These are phyloP conservation scores for Cyclargus thomasi DNA, from an alignment of 1,140 invertebrate genomes.

Conservation along the genomic window DNA sequence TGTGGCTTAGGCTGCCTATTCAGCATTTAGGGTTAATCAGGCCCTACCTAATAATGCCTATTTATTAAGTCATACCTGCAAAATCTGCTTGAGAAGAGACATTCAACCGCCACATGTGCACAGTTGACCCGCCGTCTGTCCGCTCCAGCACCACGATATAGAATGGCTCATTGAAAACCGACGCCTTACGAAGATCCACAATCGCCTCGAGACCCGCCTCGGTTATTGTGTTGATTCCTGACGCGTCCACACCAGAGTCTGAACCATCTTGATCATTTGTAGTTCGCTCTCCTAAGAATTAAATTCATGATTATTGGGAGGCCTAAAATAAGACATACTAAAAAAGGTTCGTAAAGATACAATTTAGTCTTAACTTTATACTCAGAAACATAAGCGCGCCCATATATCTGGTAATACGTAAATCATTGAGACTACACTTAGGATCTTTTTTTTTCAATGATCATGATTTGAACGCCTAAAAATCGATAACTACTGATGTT, in stretches of 20 bases:
- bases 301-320: background rate
- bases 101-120: slow-evolving; percentile 96
- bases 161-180: slow-evolving; percentile 95
- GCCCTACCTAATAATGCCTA: too few relatives aligned
- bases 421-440: too few relatives aligned
- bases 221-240: slow-evolving; percentile 71
- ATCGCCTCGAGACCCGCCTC: slow-evolving; percentile 87
- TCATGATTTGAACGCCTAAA: too few relatives aligned
- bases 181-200: slow-evolving; percentile 90
- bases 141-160: slow-evolving; percentile 95
- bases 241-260: slow-evolving; percentile 49
- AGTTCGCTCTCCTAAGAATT: slow-evolving; percentile 51
- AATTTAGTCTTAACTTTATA: too few relatives aligned
- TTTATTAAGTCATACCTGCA: slow-evolving; percentile 70
- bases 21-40: too few relatives aligned
- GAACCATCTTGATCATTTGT: slow-evolving; percentile 43
- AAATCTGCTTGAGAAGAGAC: slow-evolving; percentile 88
- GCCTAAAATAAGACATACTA: too few relatives aligned
- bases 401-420: too few relatives aligned
- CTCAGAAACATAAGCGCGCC: too few relatives aligned
- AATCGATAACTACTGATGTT: too few relatives aligned
- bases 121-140: slow-evolving; percentile 86
- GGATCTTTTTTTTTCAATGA: too few relatives aligned
- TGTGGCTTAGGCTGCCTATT: too few relatives aligned
- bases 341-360: too few relatives aligned